Evolutionary conservation across 2,888 invertebrate genomes (phyloP), one percentile per base, ranked within the genome.

Genomic region (Pollenia labialis): DNA sequence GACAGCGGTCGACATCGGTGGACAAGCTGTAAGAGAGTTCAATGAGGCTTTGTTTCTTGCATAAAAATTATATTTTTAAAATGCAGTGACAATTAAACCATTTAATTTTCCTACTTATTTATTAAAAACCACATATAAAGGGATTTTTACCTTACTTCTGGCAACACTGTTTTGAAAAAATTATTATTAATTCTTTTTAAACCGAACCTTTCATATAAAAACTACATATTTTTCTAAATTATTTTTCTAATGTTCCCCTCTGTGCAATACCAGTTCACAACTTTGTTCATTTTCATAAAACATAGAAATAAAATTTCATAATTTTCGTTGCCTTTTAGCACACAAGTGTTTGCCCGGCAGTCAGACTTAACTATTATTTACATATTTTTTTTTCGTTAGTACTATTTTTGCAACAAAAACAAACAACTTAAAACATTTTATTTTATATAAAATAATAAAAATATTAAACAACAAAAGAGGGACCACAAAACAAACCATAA

Each of bases 381-480:
- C 32, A 9, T 32, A 40, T 48, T 14, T 32, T 52, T 68, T 50
- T 50, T 18, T n/a, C 7, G 12, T 2, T 42, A 50, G 42, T 18
- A 50, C 68, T 16, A 48, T 16, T 42, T 48, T 23, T 42, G 46
- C 12, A 56, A 60, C n/a, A 18, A 12, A 71, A 60, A 50, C n/a
- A 42, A 58, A 14, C 6, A 23, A 32, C 40, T 48, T 12, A 40
- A 69, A 52, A 12, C 16, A 12, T 42, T 76, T 64, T 32, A 58
- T 8, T 64, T 54, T 60, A 14, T 72, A 32, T 7, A 18, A 8
- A n/a, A n/a, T 16, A n/a, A 44, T 23, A 12, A 56, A 58, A 58
- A 52, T 9, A 82, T 75, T 68, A 46, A 82, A 75, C 60, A 64
- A 69, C n/a, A 62, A 77, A 32, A 44, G 23, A 14, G 56, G 8